Evolutionary conservation across 2,888 invertebrate species (phyloP).

Genomic region (Asteroscopus sphinx): DNA sequence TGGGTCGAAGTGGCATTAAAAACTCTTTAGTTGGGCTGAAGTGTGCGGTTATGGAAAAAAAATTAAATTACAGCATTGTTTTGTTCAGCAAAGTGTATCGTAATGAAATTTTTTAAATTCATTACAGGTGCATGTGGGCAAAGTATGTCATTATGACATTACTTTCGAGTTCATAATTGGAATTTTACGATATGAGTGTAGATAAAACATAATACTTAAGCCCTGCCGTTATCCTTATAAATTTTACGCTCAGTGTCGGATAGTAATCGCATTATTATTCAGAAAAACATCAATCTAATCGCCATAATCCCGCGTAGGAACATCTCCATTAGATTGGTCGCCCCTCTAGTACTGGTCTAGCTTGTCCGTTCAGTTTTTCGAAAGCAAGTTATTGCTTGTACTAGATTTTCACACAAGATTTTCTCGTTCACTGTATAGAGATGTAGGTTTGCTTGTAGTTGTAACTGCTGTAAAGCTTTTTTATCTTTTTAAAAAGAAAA

Average conservation of each 20-base stretch:
- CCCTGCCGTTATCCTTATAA: constrained; percentile 35
- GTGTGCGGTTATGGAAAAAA: too few species aligned
- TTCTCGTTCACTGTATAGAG: constrained; percentile 28
- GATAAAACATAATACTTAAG: too few species aligned
- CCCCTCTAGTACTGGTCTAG: constrained; percentile 20
- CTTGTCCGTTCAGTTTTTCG: constrained; percentile 38
- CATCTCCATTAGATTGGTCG: constrained; percentile 40
- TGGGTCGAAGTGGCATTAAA: too few species aligned
- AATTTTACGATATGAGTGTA: too few species aligned
- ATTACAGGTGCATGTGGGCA: too few species aligned
- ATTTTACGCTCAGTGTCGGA: constrained; percentile 36
- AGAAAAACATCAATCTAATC: constrained; percentile 51
- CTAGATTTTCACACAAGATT: constrained; percentile 50
- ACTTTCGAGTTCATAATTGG: too few species aligned
- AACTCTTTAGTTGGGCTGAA: too few species aligned
- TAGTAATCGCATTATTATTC: constrained; percentile 54
- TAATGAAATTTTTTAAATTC: too few species aligned
- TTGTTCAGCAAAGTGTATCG: too few species aligned
- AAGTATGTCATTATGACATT: too few species aligned
- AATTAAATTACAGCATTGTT: too few species aligned
- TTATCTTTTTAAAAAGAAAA: too few species aligned
- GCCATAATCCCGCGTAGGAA: constrained; percentile 37
- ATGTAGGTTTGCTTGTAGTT: constrained; percentile 26
- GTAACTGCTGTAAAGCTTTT: background rate
- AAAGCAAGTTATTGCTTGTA: constrained; percentile 46